Evolutionary conservation across 2,797 vertebrate species (phyloP).

Genomic region (Crocidura indochinensis): DNA sequence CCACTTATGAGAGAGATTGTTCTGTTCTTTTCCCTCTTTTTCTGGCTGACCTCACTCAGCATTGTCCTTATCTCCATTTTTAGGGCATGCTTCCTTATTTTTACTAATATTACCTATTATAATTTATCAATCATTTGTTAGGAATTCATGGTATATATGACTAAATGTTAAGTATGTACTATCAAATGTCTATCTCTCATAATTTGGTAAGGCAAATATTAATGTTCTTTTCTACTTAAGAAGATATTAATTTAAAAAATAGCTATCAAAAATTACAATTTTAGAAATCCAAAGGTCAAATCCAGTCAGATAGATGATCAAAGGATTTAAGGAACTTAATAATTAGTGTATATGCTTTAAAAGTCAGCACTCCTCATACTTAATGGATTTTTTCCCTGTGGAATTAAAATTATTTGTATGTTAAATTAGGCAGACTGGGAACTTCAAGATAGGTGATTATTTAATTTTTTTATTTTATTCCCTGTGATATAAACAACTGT

Average conservation of each 20-base stretch:
- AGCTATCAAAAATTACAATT: not conserved
- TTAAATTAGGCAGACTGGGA: not conserved
- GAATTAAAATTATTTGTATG: constrained; percentile 14
- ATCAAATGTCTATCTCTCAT: not conserved
- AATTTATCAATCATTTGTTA: not conserved
- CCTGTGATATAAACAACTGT: no score
- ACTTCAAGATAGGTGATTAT: not conserved
- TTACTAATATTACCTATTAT: constrained; percentile 8
- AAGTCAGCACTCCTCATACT: not conserved
- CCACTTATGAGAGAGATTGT: no score
- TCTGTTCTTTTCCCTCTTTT: no score
- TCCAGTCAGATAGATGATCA: not conserved
- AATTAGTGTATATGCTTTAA: not conserved
- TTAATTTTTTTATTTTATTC: no score
- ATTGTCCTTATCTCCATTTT: not conserved
- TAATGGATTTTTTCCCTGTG: not conserved
- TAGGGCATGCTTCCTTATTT: not conserved
- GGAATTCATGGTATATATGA: not conserved
- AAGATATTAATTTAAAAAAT: not conserved
- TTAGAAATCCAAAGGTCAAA: not conserved
- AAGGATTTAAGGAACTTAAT: not conserved
- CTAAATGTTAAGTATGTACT: constrained; percentile 9
- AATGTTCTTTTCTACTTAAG: not conserved
- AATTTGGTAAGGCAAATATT: not conserved
- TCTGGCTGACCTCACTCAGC: no score